Base-by-base conservation (phyloP, 2,888 invertebrate genomes). In the Acronicta psi region DNA sequence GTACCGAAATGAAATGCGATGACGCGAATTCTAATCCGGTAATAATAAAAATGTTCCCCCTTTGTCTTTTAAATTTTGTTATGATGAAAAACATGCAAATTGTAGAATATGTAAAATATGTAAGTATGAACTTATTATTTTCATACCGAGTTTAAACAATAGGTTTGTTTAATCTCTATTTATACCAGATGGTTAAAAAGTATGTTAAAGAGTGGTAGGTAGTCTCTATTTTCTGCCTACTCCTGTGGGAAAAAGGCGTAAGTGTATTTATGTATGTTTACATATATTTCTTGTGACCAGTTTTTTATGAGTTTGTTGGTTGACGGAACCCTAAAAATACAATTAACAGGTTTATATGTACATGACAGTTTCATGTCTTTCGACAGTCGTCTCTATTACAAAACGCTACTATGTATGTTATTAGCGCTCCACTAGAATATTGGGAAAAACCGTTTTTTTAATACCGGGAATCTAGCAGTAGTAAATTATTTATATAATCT, bases 271-370 rank as follows among this genome's bases (percentile, higher is more conserved):
- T n/a, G n/a, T n/a, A n/a, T n/a, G n/a, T n/a, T n/a, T n/a, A n/a
- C n/a, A n/a, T n/a, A n/a, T n/a, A n/a, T n/a, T n/a, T n/a, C n/a
- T n/a, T n/a, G n/a, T n/a, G n/a, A n/a, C n/a, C n/a, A n/a, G n/a
- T n/a, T n/a, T n/a, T n/a, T 20, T 23, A 23, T 2, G 7, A 36
- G 41, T 55, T 36, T 23, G n/a, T 20, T 23, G 23, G 23, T 5
- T 29, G 17, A 31, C 5, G 57, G 58, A 58, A 53, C 55, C 50
- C 55, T 60, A 41, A 63, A 59, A 84, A 84, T n/a, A 81, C 75
- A 69, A 85, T 83, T 73, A 78, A 83, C 81, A 69, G 73, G 71
- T 79, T 78, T 73, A 77, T 60, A 77, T 60, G 63, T 71, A 72
- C 51, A 64, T 74, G 67, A 68, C 64, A 77, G 66, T 73, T 76